Conservation (phyloP, 2,888 invertebrate species). For the Lycophotia porphyrea region DNA sequence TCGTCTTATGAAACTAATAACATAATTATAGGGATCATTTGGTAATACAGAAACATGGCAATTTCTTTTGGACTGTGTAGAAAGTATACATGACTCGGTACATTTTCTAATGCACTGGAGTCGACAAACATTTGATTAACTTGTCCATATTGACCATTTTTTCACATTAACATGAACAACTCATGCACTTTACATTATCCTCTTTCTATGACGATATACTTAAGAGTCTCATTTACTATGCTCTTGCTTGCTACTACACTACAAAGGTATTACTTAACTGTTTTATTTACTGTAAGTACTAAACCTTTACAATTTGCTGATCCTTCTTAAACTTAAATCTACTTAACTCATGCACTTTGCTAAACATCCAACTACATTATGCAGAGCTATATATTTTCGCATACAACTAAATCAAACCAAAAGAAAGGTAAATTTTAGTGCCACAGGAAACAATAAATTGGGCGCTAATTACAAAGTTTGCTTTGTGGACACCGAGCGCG, state of each 20-base stretch:
- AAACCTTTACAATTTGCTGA: neutral
- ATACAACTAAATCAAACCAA: neutral
- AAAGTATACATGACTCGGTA: neutral
- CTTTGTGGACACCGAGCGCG: constrained; percentile 56
- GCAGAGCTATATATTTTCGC: neutral
- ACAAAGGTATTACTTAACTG: neutral
- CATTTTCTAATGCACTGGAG: neutral
- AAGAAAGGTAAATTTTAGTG: constrained; percentile 30
- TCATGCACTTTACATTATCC: neutral
- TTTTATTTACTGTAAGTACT: neutral
- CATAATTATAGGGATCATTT: neutral
- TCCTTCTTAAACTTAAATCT: neutral
- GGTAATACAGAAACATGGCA: neutral
- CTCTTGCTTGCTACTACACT: neutral
- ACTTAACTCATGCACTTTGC: neutral
- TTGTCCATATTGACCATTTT: neutral
- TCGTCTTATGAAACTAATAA: constrained; percentile 5
- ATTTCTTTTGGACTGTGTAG: no score
- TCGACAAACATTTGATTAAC: neutral
- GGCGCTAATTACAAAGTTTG: constrained; percentile 55
- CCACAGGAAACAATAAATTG: constrained; percentile 63
- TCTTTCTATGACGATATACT: neutral
- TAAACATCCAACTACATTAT: neutral
- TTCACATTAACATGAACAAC: neutral
- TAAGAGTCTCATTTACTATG: neutral